Conservation (phyloP, 1,140 invertebrate species). For the Solen grandis region DNA sequence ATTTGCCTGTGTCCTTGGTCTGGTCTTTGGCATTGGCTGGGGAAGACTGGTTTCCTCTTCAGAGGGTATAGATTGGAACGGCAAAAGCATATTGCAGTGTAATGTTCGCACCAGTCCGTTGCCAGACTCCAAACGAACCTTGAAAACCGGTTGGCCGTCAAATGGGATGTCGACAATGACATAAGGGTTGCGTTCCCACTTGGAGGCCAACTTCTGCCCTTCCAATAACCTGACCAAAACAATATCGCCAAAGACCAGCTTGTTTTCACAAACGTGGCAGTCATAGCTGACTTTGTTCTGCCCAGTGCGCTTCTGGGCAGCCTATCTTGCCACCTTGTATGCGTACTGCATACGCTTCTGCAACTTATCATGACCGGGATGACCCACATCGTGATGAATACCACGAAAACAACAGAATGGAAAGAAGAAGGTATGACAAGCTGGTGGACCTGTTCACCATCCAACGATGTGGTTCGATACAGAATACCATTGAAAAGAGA, state of each 20-base stretch:
- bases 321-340: conserved; percentile 7
- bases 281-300: conserved; percentile 27
- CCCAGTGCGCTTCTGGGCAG: neutral
- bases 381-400: conserved; percentile 33
- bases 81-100: conserved; percentile 39
- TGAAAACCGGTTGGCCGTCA: conserved; percentile 22
- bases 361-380: conserved; percentile 18
- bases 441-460: conserved; percentile 1
- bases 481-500: neutral
- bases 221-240: conserved; percentile 26
- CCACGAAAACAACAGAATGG: neutral
- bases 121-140: conserved; percentile 1
- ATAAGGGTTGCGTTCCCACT: conserved; percentile 39
- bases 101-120: neutral
- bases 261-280: neutral
- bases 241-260: conserved; percentile 9
- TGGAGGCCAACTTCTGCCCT: conserved; percentile 42
- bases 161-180: neutral
- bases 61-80: too few species aligned
- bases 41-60: too few species aligned
- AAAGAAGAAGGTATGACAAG: conserved; percentile 20
- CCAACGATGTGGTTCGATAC: neutral
- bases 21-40: too few species aligned
- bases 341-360: conserved; percentile 27
- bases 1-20: too few species aligned